Percentiles rank a stretch among this genome's conserved stretches.
phyloP scores from a whole-genome alignment of 2,113 vertebrate genomes.

The Mastomys natalensis region DNA sequence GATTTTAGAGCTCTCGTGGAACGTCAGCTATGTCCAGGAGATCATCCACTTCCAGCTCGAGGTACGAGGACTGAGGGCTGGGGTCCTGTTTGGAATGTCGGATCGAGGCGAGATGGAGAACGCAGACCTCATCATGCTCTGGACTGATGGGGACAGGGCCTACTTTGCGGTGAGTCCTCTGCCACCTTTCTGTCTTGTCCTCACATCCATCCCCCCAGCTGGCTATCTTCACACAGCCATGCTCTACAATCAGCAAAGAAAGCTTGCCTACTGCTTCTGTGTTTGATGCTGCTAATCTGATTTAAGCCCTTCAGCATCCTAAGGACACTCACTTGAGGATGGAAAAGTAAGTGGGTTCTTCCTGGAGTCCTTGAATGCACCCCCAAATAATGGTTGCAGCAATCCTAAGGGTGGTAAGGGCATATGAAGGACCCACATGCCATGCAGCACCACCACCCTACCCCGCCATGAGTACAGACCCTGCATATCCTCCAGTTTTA shows the following conservation, averaged over 20 bases:
- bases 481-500: fast-evolving
- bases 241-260: fast-evolving
- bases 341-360: fast-evolving
- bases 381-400: fast-evolving
- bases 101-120: slow-evolving; percentile 92
- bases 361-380: fast-evolving
- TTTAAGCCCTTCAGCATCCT: not conserved
- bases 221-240: fast-evolving
- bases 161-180: slow-evolving; percentile 93
- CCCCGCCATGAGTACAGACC: fast-evolving
- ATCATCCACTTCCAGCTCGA: slow-evolving; percentile 90
- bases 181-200: fast-evolving
- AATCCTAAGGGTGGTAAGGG: fast-evolving
- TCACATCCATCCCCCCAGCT: fast-evolving
- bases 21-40: slow-evolving; percentile 91
- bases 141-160: slow-evolving; percentile 89
- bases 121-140: slow-evolving; percentile 93
- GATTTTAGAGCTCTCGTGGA: slow-evolving; percentile 93
- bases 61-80: slow-evolving; percentile 84
- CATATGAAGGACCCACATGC: fast-evolving
- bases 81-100: slow-evolving; percentile 95
- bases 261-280: fast-evolving
- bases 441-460: fast-evolving
- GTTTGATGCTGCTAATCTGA: not conserved
- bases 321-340: fast-evolving